Evolutionary conservation across 2,888 invertebrate species (phyloP), one percentile per base, ranked within the genome.

Genomic region (Aphelenchoides bicaudatus): DNA sequence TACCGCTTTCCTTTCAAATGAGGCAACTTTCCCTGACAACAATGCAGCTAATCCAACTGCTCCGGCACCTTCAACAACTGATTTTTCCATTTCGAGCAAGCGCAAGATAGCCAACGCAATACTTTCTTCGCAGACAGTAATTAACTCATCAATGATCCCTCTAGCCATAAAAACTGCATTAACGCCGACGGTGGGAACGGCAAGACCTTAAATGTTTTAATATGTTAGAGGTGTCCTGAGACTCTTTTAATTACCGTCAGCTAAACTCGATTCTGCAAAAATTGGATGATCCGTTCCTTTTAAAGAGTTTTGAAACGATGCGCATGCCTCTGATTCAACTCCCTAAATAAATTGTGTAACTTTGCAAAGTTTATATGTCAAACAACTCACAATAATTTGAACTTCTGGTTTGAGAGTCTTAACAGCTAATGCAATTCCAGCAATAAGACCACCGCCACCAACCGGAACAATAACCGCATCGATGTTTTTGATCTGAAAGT

Each of bases 361-460:
- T 21, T 51, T 50, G 6, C 46, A 6, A 13, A 39, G 3, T 51
- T 55, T 6, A 5, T 6, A 53, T 19, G 13, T 13, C 48, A 49
- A 49, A n/a, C 34, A 34, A 84, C 88, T 86, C 81, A 91, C 92
- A 79, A 91, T 90, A 51, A 93, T 87, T 78, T 87, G 85, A 1
- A 89, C 87, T 57, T 86, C 83, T 0, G 92, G 91, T 61, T 87
- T 86, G 8, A 93, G 82, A 13, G 88, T 87, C 80, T 93, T 94
- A 56, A 91, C 84, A 1, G 91, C 92, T 0, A 90, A 85, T 2
- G 90, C 90, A 10, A 90, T 86, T 0, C 93, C 93, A 0, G 93
- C 92, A 53, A 94, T 85, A 1, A 93, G 83, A 0, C 93, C 93
- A 1, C 88, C 91, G n/a, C 92, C 93, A 0, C 93, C 93, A 0